These are phyloP conservation scores for Oeneis ivallda DNA, from an alignment of 2,888 invertebrate genomes.

Conservation along the genomic window DNA sequence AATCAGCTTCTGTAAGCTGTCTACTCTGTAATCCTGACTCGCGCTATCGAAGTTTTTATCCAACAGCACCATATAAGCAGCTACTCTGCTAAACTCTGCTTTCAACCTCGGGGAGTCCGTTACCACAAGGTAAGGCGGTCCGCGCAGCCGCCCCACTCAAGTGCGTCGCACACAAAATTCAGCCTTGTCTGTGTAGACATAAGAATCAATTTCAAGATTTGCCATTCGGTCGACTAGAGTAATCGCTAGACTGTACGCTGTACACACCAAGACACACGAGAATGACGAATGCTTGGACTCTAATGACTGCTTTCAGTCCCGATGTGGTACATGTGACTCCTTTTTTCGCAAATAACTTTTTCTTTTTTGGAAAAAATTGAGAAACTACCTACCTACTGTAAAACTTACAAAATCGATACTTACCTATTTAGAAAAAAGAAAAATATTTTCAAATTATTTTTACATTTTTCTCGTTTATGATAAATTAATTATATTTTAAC, in stretches of 20 bases:
- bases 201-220: constrained; percentile 67
- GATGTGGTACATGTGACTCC: constrained; percentile 64
- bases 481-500: too few species aligned
- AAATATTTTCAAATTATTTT: too few species aligned
- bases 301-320: constrained; percentile 57
- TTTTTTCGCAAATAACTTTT: constrained; percentile 46
- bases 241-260: constrained; percentile 68
- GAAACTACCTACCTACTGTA: background rate
- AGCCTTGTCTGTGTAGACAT: constrained; percentile 51
- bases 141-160: constrained; percentile 54
- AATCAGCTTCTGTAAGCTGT: constrained; percentile 39
- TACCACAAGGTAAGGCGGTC: constrained; percentile 62
- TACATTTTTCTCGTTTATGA: too few species aligned
- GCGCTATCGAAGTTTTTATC: constrained; percentile 52
- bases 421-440: too few species aligned
- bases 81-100: too few species aligned
- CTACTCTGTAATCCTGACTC: constrained; percentile 47
- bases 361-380: background rate
- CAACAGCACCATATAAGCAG: constrained; percentile 48
- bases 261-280: constrained; percentile 61
- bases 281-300: constrained; percentile 74
- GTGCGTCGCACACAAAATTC: constrained; percentile 57
- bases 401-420: too few species aligned
- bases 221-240: constrained; percentile 76
- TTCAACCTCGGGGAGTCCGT: constrained; percentile 54